A percentile compares a stretch with the other conserved stretches of the same genome.
Conservation (phyloP, 2,797 vertebrate genomes). For the Pristis pectinata region DNA sequence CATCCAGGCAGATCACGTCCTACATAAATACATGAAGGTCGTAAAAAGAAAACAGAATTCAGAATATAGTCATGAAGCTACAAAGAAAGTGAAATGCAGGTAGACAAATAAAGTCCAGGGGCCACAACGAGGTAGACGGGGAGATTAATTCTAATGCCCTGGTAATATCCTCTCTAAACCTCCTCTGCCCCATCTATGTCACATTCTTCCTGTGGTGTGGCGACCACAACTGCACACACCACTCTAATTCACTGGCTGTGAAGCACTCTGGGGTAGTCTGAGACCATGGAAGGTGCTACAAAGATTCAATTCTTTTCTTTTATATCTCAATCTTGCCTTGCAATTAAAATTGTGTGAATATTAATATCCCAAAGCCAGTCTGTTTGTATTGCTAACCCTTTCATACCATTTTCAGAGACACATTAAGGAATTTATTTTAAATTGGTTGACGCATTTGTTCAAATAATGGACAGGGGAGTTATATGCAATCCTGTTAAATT, state of each 20-base stretch:
- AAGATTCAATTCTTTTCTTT: background rate
- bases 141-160: background rate
- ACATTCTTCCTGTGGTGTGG: background rate
- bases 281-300: background rate
- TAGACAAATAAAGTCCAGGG: too few relatives aligned
- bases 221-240: background rate
- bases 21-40: too few relatives aligned
- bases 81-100: too few relatives aligned
- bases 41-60: too few relatives aligned
- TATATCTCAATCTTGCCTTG: background rate
- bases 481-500: background rate
- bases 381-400: background rate
- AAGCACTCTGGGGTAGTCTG: background rate
- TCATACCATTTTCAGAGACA: background rate
- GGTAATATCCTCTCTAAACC: background rate
- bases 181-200: background rate
- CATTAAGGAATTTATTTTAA: background rate
- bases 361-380: background rate
- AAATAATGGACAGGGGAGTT: background rate
- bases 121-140: too few relatives aligned
- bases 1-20: too few relatives aligned
- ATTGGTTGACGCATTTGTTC: background rate
- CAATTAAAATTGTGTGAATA: background rate
- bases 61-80: too few relatives aligned
- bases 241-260: background rate